Percentiles rank a stretch among this genome's conserved stretches.
Evolutionary conservation across 2,888 invertebrate genomes (phyloP).

Genomic region (Drosophila putrida): DNA sequence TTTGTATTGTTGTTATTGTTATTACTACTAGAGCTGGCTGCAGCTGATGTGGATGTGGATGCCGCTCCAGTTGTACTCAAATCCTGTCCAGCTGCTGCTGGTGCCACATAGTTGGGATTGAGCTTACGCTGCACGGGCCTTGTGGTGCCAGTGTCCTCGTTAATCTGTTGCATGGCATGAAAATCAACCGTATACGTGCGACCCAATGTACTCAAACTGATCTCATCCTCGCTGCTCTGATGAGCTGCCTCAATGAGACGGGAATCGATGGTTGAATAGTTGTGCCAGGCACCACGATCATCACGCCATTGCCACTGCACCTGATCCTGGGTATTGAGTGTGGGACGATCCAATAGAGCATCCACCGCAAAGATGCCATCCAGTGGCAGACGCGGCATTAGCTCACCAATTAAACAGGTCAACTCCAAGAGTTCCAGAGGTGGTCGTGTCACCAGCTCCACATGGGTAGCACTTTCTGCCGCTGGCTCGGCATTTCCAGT

Average conservation of each 20-base stretch:
- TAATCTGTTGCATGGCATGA: constrained; percentile 98
- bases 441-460: constrained; percentile 95
- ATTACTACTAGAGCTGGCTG: constrained; percentile 32
- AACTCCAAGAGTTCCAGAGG: constrained; percentile 99
- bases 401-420: constrained; percentile 97
- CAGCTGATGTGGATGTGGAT: constrained; percentile 15
- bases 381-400: constrained; percentile 97
- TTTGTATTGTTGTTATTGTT: constrained; percentile 25
- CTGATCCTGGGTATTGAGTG: constrained; percentile 89
- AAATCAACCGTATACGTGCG: constrained; percentile 98
- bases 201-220: constrained; percentile 95
- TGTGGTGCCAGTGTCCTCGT: constrained; percentile 98
- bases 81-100: constrained; percentile 59
- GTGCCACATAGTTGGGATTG: constrained; percentile 87
- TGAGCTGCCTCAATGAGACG: constrained; percentile 98
- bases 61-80: constrained; percentile 51
- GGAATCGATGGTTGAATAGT: constrained; percentile 96
- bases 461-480: constrained; percentile 85
- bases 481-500: constrained; percentile 92
- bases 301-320: constrained; percentile 99
- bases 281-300: constrained; percentile 96
- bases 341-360: constrained; percentile 92
- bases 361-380: constrained; percentile 99
- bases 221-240: constrained; percentile 97
- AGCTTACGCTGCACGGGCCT: constrained; percentile 94